Base-by-base conservation (phyloP, 1,140 invertebrate genomes). In the Formica exsecta region DNA sequence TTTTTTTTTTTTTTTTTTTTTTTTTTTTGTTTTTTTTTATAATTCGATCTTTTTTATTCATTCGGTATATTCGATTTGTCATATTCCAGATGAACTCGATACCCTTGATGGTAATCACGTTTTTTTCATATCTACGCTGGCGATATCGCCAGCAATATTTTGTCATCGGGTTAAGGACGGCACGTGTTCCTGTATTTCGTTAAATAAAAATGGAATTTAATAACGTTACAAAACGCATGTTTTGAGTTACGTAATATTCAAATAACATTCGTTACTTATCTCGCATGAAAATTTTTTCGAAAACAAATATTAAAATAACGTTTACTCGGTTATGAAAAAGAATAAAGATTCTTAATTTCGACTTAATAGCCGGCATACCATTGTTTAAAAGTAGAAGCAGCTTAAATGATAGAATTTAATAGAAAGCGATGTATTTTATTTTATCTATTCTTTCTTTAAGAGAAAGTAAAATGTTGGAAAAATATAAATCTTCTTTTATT, bases 151-250 rank as follows among this genome's bases (percentile, higher is more conserved):
- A 8, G 36, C 36, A 44, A 48, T 25, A 41, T 25, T 29, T 44
- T 59, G 79, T 54, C 54, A 25, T 25, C 51, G 25, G 66, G 36
- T 59, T 73, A 71, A 81, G 25, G 29, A 38, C 54, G 36, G 19
- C 29, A 9, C 19, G 6, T 54, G 11, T 54, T 13, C 19, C 54
- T 44, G n/a, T 32, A 16, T 41, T 62, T 81, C 7, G 38, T 83
- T 73, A 74, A 81, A 73, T n/a, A 48, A 61, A 83, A 83, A 44
- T 48, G 38, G 38, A 73, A 83, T 83, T 83, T 74, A 74, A 83
- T 74, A 74, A 62, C 68, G 54, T 83, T 61, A n/a, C 1, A n/a
- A 66, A 22, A 32, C 38, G 38, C 57, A 19, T 62, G 68, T 61
- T 76, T 64, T 61, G 54, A 22, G 25, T 73, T 44, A 48, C n/a